Evolutionary conservation across 2,888 invertebrate species (phyloP), one percentile per base, ranked within the genome.

Genomic region (Therioaphis trifolii): DNA sequence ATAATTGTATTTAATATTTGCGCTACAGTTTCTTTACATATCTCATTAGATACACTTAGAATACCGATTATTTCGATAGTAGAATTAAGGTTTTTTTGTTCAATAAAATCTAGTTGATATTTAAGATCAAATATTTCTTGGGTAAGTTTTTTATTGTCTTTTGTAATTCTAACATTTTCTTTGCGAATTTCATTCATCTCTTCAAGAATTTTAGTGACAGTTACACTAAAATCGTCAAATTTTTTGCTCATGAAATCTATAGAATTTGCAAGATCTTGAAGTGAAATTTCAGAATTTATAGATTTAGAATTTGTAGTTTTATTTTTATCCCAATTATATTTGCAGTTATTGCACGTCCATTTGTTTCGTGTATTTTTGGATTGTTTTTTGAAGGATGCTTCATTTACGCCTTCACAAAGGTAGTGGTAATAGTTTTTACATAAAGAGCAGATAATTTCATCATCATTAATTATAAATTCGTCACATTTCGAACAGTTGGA

Each of bases 91-190:
- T 18, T 52, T 3, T 2, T 4, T 52, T n/a, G 52, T n/a, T 52
- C 52, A 2, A 52, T 52, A 5, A 15, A 1, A 52, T 52, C 52
- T 4, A 52, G 52, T 4, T 18, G 63, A 63, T 63, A 63, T 63
- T 63, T 63, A 63, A 63, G 63, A 63, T 63, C 35, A 63, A 63
- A 29, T 63, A 63, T 63, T 35, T 63, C 63, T 63, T 35, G 63
- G 2, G 29, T 63, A 35, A 63, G 29, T 63, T 63, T 29, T 35
- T 15, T 35, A 29, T 63, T 63, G 18, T n/a, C 35, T 18, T 66
- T 35, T 35, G n/a, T 2, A 66, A 66, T 35, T 52, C 15, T 52
- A n/a, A n/a, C 15, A 52, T 52, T 52, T 52, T 52, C 52, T n/a
- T 18, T 52, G 15, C n/a, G n/a, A 52, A 52, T 52, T 52, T 52